These are phyloP conservation scores for Riptortus pedestris DNA, from an alignment of 1,140 invertebrate species.

Conservation along the genomic window DNA sequence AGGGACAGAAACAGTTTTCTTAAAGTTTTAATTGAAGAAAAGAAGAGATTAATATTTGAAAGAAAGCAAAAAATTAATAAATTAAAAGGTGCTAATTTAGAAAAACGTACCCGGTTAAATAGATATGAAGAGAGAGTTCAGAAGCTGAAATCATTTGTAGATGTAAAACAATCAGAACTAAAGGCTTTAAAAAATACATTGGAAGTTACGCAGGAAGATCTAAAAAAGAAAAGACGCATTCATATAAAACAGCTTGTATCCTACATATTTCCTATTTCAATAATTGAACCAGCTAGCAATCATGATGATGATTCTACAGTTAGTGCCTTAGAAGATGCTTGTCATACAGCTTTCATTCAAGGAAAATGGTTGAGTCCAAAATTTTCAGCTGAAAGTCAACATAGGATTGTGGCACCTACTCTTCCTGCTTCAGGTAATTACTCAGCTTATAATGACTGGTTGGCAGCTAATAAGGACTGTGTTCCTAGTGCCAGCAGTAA, in stretches of 20 bases:
- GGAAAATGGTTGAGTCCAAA: constrained; percentile 62
- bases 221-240: constrained; percentile 50
- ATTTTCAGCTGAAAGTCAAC: constrained; percentile 52
- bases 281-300: constrained; percentile 43
- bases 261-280: constrained; percentile 64
- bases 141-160: constrained; percentile 47
- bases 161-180: constrained; percentile 42
- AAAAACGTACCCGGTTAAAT: constrained; percentile 47
- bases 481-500: constrained; percentile 44
- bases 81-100: constrained; percentile 38
- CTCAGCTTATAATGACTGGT: constrained; percentile 60
- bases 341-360: constrained; percentile 58
- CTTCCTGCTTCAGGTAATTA: constrained; percentile 69
- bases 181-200: constrained; percentile 40
- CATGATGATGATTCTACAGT: constrained; percentile 45
- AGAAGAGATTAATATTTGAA: constrained; percentile 45
- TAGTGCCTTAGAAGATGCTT: constrained; percentile 62
- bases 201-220: constrained; percentile 43
- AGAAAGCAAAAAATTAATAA: constrained; percentile 37
- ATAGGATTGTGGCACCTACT: constrained; percentile 61
- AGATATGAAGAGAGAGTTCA: constrained; percentile 52
- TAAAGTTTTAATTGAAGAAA: constrained; percentile 50
- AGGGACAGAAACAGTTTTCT: constrained; percentile 52
- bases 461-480: constrained; percentile 53
- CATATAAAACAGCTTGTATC: constrained; percentile 57